Evolutionary conservation across 2,113 vertebrate species (phyloP).

Genomic region (Piprites chloris): DNA sequence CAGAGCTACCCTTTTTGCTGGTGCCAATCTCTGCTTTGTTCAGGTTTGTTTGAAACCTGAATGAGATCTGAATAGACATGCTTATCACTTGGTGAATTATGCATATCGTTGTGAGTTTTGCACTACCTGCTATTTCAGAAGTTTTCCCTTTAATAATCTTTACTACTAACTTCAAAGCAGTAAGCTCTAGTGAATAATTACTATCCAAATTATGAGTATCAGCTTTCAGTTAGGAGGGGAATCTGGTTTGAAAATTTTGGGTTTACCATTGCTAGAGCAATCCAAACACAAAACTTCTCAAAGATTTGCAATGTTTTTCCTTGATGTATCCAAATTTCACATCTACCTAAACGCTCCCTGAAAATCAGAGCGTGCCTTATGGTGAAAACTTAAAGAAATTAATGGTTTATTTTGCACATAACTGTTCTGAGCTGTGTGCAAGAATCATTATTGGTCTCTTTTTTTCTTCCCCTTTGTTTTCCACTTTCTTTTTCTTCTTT

Average conservation of each 20-base stretch:
- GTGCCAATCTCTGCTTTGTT: neutral
- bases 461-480: neutral
- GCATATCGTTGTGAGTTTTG: neutral
- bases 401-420: neutral
- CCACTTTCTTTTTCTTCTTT: accelerated
- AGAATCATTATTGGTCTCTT: neutral
- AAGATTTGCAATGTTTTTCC: neutral
- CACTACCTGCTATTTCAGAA: neutral
- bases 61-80: neutral
- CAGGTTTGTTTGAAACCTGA: neutral
- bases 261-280: neutral
- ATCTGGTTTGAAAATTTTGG: neutral
- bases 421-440: neutral
- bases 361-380: neutral
- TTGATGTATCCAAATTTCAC: neutral
- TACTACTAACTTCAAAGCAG: neutral
- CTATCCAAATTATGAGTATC: neutral
- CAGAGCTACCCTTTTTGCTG: neutral
- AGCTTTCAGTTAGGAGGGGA: neutral
- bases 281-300: neutral
- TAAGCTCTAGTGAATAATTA: neutral
- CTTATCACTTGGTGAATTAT: neutral
- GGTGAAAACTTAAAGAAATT: neutral
- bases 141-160: neutral
- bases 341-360: neutral